Evolutionary conservation across 2,113 vertebrate species (phyloP), one percentile per base, ranked within the genome.

Genomic region (Hyaena hyaena): DNA sequence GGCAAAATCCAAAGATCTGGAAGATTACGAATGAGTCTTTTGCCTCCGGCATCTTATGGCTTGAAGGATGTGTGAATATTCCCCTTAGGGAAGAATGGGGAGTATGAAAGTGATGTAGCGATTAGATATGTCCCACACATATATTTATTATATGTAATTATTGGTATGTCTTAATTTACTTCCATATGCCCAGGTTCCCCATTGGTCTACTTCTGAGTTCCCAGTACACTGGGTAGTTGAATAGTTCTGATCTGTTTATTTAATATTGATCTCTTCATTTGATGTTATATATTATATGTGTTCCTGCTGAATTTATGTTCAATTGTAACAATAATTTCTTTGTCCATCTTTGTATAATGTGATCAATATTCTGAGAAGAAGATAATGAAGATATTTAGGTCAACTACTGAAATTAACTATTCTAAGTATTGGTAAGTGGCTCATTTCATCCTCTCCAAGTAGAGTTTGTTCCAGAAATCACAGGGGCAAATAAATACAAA

Each of bases 381-480:
- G 2, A 91, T 24, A 83, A 23, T 77, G 35, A 93, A 87, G 23
- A 81, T 69, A 39, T 10, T 39, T 71, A 53, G 33, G 39, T 43
- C 58, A 94, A 94, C 83, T 53, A 96, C 50, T 92, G 23, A 90
- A 88, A 88, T 96, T 94, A 96, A 73, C n/a, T 87, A 88, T 84
- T 92, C 87, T 24, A 94, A 66, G 16, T 81, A 31, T 73, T 81
- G 43, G 61, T 80, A 93, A 92, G 7, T n/a, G 33, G 77, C 63
- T 21, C 26, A 89, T 82, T 95, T 94, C 21, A 58, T 71, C 83
- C n/a, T 85, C 58, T 73, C 9, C 88, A 50, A 66, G 84, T 74
- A 80, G 39, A 66, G 35, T 93, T 90, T 95, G 17, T 96, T 97
- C 48, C 87, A 53, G 80, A 97, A 97, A 79, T 95, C 53, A 93